These are phyloP conservation scores for Pseudopipra pipra DNA, from an alignment of 2,113 vertebrate genomes.

Conservation along the genomic window DNA sequence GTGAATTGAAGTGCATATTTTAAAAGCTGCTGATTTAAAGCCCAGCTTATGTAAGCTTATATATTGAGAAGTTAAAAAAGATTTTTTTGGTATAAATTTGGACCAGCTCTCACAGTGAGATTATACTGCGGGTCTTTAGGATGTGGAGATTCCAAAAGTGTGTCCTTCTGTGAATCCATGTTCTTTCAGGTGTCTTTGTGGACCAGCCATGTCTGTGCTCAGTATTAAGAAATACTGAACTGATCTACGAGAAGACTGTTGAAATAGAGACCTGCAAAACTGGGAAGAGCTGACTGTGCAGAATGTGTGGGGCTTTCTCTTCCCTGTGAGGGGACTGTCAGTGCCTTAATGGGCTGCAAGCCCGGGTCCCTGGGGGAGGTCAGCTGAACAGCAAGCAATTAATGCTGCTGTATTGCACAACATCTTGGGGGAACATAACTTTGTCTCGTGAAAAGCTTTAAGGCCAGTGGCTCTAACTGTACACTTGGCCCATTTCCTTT, in stretches of 20 bases:
- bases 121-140: background rate
- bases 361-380: background rate
- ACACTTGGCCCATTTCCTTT: slow-evolving; percentile 43
- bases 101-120: background rate
- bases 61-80: background rate
- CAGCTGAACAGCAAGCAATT: slow-evolving; percentile 28
- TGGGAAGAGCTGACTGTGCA: background rate
- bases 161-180: background rate
- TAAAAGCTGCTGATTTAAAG: slow-evolving; percentile 47
- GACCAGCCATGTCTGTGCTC: background rate
- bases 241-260: background rate
- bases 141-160: background rate
- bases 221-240: background rate
- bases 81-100: background rate
- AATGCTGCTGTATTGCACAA: background rate
- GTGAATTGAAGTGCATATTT: slow-evolving; percentile 13
- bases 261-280: background rate
- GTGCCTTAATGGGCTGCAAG: background rate
- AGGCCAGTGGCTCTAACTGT: background rate
- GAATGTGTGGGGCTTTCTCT: background rate
- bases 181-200: background rate
- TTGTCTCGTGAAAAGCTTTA: slow-evolving; percentile 53
- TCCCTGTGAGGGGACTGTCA: background rate
- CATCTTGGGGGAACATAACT: background rate
- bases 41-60: background rate